Percentiles rank a stretch among this genome's conserved stretches.
phyloP scores from a whole-genome alignment of 2,113 vertebrate species.

The Ivindomyrus marchei region DNA sequence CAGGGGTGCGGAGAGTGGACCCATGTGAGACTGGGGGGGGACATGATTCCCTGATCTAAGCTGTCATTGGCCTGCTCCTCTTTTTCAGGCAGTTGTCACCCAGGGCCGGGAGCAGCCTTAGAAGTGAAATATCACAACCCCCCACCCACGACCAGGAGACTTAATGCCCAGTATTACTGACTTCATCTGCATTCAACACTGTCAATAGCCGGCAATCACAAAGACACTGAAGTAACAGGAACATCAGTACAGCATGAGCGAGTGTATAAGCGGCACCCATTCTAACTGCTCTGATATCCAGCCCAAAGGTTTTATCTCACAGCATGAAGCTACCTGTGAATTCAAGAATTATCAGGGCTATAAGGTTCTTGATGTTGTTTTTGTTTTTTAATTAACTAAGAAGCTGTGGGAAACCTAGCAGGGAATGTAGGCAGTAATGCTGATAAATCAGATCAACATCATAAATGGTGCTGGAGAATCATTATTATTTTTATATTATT shows the following conservation, averaged over 20 bases:
- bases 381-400: not conserved
- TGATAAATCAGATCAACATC: not conserved
- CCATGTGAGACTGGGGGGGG: conserved; percentile 31
- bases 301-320: not conserved
- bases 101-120: not conserved
- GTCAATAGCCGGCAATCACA: not conserved
- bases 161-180: not conserved
- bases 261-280: not conserved
- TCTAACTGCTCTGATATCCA: not conserved
- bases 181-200: not conserved
- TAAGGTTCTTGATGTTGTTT: not conserved
- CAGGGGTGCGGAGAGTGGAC: conserved; percentile 34
- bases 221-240: not conserved
- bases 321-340: not conserved
- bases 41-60: not conserved
- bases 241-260: not conserved
- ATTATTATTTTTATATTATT: not conserved
- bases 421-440: not conserved
- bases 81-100: not conserved
- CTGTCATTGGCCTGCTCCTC: not conserved
- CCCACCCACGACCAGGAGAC: not conserved
- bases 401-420: not conserved
- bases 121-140: not conserved
- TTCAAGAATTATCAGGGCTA: not conserved
- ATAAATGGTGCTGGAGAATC: not conserved